Evolutionary conservation across 2,113 vertebrate genomes (phyloP).

Genomic region (Mobula birostris): DNA sequence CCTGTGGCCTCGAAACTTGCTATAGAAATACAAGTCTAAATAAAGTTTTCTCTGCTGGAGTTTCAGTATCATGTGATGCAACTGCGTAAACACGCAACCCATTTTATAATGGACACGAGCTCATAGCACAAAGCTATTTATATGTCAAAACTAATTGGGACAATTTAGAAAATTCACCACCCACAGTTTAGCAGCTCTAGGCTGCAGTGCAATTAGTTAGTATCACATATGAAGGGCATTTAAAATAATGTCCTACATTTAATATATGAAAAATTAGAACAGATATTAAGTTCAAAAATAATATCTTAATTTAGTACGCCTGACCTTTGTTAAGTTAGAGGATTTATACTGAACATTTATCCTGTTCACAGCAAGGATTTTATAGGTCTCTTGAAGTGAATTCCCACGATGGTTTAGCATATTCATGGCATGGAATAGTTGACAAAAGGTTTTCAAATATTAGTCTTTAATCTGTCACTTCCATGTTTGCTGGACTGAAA

Average conservation of each 20-base stretch:
- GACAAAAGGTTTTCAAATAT: neutral
- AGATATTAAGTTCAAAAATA: neutral
- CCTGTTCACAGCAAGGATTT: neutral
- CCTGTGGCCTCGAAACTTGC: too few relatives aligned
- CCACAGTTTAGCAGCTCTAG: neutral
- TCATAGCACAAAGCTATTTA: neutral
- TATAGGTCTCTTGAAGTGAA: neutral
- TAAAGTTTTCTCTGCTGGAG: neutral
- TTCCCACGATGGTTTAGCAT: neutral
- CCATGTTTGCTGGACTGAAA: neutral
- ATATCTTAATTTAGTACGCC: neutral
- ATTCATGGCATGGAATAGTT: neutral
- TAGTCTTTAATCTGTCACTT: neutral
- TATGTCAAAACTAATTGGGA: conserved; percentile 28
- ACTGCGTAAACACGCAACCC: neutral
- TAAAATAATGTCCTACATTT: conserved; percentile 3
- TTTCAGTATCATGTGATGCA: neutral
- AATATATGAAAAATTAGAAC: neutral
- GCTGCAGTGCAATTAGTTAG: neutral
- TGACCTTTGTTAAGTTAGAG: neutral
- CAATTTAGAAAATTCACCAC: conserved; percentile 23
- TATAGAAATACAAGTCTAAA: too few relatives aligned
- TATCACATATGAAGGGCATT: neutral
- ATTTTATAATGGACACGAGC: neutral
- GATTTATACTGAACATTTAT: neutral